Percentiles rank a stretch among this genome's conserved stretches.
Conservation (phyloP, 1,140 invertebrate species). For the Globodera ellingtonae region DNA sequence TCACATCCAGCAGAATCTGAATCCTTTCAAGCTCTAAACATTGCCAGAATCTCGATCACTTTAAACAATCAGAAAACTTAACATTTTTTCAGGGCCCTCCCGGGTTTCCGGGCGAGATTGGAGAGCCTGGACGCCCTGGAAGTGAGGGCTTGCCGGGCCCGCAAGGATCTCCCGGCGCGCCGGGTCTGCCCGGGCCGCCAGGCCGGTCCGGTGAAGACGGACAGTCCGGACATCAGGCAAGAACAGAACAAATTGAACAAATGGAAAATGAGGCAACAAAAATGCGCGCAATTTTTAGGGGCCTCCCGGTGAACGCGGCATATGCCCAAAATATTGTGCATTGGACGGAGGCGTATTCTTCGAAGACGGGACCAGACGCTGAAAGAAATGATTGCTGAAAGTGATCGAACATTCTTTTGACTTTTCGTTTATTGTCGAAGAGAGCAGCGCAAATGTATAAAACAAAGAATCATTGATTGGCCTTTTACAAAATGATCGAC, state of each 20-base stretch:
- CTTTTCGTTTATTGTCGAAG: too few relatives aligned
- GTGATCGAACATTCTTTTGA: too few relatives aligned
- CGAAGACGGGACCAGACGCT: constrained; percentile 44
- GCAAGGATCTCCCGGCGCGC: constrained; percentile 32
- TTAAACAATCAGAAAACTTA: background rate
- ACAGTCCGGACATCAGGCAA: constrained; percentile 43
- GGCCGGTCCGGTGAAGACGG: constrained; percentile 53
- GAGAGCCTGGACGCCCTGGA: constrained; percentile 52
- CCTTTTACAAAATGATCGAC: too few relatives aligned
- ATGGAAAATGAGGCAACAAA: background rate
- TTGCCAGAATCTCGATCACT: background rate
- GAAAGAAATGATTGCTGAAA: background rate
- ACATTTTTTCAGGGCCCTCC: constrained; percentile 46
- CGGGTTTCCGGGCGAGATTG: constrained; percentile 55
- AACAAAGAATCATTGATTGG: too few relatives aligned
- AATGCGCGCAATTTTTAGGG: constrained; percentile 2
- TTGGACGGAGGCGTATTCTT: constrained; percentile 46
- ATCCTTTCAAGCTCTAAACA: background rate
- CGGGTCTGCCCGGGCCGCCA: constrained; percentile 51
- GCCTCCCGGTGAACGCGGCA: constrained; percentile 37
- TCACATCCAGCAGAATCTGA: too few relatives aligned
- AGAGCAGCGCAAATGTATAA: too few relatives aligned
- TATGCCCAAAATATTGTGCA: constrained; percentile 45
- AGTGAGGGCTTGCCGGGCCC: constrained; percentile 47
- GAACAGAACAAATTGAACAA: background rate